Percentiles rank a stretch among this genome's conserved stretches.
These are phyloP conservation scores for Aythya baeri DNA, from an alignment of 2,113 vertebrate species.

Conservation along the genomic window DNA sequence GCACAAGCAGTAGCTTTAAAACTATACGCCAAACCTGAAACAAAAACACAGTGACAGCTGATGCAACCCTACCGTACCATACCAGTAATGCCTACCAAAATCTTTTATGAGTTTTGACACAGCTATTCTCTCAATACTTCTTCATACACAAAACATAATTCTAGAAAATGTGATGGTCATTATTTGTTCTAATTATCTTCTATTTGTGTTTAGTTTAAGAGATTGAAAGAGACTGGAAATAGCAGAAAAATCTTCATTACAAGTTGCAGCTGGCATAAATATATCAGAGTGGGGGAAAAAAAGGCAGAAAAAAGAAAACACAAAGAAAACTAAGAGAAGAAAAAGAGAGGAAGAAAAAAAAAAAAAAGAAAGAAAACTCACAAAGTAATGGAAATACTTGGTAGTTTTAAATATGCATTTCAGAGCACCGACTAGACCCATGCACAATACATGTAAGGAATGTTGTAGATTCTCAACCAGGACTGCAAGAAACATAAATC, in stretches of 20 bases:
- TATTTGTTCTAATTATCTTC: not conserved
- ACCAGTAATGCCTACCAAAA: not conserved
- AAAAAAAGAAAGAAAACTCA: not conserved
- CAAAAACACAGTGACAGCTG: not conserved
- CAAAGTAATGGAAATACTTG: not conserved
- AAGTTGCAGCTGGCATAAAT: not conserved
- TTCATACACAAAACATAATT: not conserved
- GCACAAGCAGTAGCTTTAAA: not conserved
- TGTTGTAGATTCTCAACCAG: not conserved
- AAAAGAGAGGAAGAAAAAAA: not conserved
- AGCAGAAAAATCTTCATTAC: not conserved
- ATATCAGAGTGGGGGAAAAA: not conserved
- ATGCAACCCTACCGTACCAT: not conserved
- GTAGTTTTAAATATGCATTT: too few relatives aligned
- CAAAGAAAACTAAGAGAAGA: not conserved
- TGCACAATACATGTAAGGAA: not conserved
- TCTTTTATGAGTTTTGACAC: not conserved
- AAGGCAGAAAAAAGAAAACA: not conserved
- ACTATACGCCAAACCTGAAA: not conserved
- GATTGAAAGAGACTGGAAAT: not conserved
- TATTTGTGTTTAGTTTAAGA: not conserved
- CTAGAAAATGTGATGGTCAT: not conserved
- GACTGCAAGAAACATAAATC: not conserved
- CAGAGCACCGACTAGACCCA: not conserved
- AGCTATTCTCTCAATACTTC: not conserved